Evolutionary conservation across 2,888 invertebrate genomes (phyloP), one percentile per base, ranked within the genome.

Genomic region (Argyresthia albistria): DNA sequence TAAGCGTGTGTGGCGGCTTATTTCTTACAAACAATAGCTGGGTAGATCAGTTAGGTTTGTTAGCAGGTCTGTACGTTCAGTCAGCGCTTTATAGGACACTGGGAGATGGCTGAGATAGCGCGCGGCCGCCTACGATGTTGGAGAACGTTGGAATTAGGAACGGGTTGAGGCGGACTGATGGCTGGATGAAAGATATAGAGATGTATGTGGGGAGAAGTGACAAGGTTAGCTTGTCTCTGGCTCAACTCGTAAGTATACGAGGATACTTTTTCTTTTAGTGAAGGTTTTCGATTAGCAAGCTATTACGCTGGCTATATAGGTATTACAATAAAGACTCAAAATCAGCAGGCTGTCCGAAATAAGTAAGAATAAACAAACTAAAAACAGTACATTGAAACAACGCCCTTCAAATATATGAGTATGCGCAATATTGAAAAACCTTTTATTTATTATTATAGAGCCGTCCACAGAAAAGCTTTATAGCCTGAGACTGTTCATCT

Each of bases 11-110:
- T 67, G 65, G 64, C 58, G 50, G 36, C 53, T 25, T 25, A 25
- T 25, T 25, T 25, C 25, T 25, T 25, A 61, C 56, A 70, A 70
- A 80, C 79, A 80, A 80, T 80, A 74, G 79, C 66, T 61, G 59
- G 59, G 60, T 65, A 69, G 75, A 77, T 78, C 78, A 69, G 71
- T 73, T 73, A 70, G 72, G 76, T 76, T 74, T 76, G 79, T 76
- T 76, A 76, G 69, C 69, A 69, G 76, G 73, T 74, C 72, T 25
- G 54, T 54, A 47, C 50, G 54, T 50, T 16, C 69, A 70, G 74
- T 78, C 78, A 76, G 64, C 68, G 67, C 70, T 73, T 76, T 76
- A 78, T 76, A 73, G 77, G 76, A 76, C 74, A 71, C 66, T 67
- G 65, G 52, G 67, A 80, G 82, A 83, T 81, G 65, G 74, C 64